Evolutionary conservation across 2,113 vertebrate species (phyloP), one percentile per base, ranked within the genome.

Genomic region (Oreotragus oreotragus): DNA sequence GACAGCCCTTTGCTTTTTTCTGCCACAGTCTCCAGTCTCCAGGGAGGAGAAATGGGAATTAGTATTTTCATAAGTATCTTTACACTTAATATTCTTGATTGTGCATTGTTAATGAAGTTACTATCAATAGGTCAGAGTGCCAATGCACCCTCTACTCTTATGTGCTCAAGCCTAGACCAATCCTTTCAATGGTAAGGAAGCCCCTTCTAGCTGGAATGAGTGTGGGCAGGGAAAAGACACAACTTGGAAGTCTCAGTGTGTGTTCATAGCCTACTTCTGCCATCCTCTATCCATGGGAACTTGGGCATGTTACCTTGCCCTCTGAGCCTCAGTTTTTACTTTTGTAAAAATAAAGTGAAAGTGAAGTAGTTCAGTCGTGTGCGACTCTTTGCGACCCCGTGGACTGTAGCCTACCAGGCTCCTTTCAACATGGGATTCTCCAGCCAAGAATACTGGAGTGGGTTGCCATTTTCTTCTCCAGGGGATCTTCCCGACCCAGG

Each of bases 271-370:
- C 53, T 17, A 8, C 21, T 58, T 58, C 49, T 70, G 33, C 33
- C 10, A 14, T 93, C 49, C 51, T 84, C n/a, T 55, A 10, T 64
- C 47, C 21, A 4, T 55, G 33, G 43, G 83, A 55, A 16, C 17
- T 86, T 91, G 47, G 83, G 47, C 30, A 60, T 27, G 33, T 76
- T 70, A 64, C 15, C 28, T 95, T 79, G 58, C 14, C 36, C 30
- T 55, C 14, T 36, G 17, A 43, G 39, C 12, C 66, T 90, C 30
- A 39, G 58, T 81, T 92, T 88, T 45, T 70, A 58, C 3, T 27
- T 88, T 93, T 79, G n/a, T 66, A 81, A 81, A 85, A 88, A 80
- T 39, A 66, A 96, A n/a, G n/a, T n/a, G n/a, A n/a, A n/a, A n/a
- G n/a, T n/a, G n/a, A n/a, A n/a, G n/a, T n/a, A n/a, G n/a, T n/a